Evolutionary conservation across 2,113 vertebrate species (phyloP).

Genomic region (Notarius lentiginosus): DNA sequence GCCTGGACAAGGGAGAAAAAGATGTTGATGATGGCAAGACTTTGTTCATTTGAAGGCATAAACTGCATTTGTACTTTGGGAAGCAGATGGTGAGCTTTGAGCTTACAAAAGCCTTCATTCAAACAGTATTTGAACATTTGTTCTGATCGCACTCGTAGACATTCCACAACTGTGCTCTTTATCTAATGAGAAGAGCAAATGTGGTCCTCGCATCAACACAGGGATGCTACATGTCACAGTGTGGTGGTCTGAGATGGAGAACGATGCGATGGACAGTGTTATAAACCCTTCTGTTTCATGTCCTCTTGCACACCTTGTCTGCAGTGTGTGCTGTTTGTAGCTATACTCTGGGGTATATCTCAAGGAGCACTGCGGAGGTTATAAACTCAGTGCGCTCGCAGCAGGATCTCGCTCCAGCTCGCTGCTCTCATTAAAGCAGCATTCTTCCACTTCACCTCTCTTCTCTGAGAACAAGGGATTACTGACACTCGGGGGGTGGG

Average conservation of each 20-base stretch:
- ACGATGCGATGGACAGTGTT: not conserved
- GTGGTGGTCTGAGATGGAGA: not conserved
- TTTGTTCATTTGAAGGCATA: not conserved
- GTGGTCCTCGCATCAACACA: not conserved
- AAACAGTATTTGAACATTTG: not conserved
- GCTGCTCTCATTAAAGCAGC: conserved; percentile 28
- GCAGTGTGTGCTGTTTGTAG: not conserved
- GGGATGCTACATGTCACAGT: not conserved
- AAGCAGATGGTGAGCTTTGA: too few relatives aligned
- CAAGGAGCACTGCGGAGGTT: not conserved
- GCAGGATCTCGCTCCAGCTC: not conserved
- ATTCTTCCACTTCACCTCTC: conserved; percentile 7
- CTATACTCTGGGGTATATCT: not conserved
- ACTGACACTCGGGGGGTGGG: not conserved
- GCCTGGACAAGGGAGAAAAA: too few relatives aligned
- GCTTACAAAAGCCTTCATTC: too few relatives aligned
- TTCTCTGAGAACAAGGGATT: not conserved
- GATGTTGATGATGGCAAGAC: too few relatives aligned
- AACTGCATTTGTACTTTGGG: not conserved
- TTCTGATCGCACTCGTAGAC: not conserved
- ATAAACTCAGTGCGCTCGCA: not conserved
- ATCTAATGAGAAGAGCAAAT: conserved; percentile 19
- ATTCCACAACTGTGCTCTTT: not conserved
- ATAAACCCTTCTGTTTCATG: not conserved
- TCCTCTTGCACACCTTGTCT: not conserved